These are phyloP conservation scores for Platyrinchus mystaceus DNA, from an alignment of 2,797 vertebrate genomes.

Conservation along the genomic window DNA sequence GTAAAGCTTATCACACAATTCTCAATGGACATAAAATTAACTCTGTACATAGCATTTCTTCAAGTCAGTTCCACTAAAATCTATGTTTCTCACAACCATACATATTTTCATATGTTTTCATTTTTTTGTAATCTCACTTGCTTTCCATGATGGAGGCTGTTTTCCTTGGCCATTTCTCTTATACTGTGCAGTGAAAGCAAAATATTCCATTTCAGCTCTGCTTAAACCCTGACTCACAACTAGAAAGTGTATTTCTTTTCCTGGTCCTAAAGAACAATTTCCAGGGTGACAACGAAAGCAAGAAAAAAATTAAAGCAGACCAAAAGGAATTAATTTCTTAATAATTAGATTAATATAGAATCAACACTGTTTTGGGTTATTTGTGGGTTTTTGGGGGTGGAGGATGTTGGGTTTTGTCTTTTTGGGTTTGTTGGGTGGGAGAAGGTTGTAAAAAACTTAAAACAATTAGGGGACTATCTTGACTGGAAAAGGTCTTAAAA, in stretches of 20 bases:
- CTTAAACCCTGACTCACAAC: neutral
- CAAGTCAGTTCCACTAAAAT: neutral
- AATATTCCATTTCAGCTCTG: neutral
- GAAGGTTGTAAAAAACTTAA: neutral
- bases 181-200: neutral
- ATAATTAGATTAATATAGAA: neutral
- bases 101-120: neutral
- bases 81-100: neutral
- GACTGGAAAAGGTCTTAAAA: neutral
- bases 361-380: neutral
- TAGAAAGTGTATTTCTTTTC: neutral
- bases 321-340: neutral
- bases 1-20: neutral
- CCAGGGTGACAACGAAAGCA: neutral
- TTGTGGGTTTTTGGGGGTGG: accelerated
- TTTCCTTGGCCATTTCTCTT: neutral
- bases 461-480: neutral
- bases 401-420: neutral
- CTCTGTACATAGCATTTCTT: neutral
- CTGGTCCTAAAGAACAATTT: neutral
- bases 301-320: neutral
- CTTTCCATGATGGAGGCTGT: neutral
- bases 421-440: neutral
- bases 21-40: neutral
- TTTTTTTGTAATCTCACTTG: neutral